phyloP scores from a whole-genome alignment of 2,113 vertebrate species.

The Lepisosteus osseus region DNA sequence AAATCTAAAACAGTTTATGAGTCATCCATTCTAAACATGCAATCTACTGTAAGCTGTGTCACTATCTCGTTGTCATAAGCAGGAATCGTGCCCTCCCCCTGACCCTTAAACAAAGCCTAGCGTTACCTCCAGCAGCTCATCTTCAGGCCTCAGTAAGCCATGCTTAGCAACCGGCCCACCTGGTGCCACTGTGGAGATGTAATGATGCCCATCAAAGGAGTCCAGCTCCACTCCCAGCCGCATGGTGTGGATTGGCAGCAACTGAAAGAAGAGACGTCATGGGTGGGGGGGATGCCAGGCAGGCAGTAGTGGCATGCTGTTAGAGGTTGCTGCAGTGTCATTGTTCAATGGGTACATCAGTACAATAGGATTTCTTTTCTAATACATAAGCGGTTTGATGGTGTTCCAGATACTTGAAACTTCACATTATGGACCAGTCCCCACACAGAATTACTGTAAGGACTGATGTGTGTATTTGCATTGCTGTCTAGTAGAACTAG shows the following conservation, averaged over 20 bases:
- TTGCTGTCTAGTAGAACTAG: too few species aligned
- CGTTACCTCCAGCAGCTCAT: constrained; percentile 91
- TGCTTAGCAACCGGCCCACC: constrained; percentile 77
- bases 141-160: constrained; percentile 78
- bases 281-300: not conserved
- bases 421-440: too few species aligned
- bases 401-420: too few species aligned
- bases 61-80: too few species aligned
- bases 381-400: too few species aligned
- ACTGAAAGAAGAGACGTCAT: constrained; percentile 49
- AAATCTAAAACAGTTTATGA: too few species aligned
- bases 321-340: not conserved
- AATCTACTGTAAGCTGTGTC: too few species aligned
- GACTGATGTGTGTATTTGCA: too few species aligned
- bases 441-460: too few species aligned
- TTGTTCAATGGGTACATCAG: not conserved
- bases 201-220: constrained; percentile 92
- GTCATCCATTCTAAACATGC: too few species aligned
- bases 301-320: not conserved
- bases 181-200: constrained; percentile 85
- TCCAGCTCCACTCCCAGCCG: constrained; percentile 91
- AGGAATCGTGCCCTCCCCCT: too few species aligned
- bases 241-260: constrained; percentile 87
- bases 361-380: too few species aligned
- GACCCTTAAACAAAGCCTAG: not conserved